These are phyloP conservation scores for Lasioglossum lativentre DNA, from an alignment of 2,888 invertebrate species.

Conservation along the genomic window DNA sequence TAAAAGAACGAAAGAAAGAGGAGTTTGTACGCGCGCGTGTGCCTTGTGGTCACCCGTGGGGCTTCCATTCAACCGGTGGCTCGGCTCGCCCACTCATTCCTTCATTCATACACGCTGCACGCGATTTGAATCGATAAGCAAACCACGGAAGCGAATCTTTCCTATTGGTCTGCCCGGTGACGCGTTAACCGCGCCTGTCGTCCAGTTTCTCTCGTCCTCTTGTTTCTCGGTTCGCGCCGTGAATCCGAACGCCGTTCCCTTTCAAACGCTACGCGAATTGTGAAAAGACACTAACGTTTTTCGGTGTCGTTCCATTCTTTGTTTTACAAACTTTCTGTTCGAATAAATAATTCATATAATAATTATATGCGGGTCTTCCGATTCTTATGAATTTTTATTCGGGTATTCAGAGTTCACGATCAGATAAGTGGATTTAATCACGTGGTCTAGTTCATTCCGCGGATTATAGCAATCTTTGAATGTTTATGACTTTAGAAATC, in stretches of 20 bases:
- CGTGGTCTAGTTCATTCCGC: background rate
- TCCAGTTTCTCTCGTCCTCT: conserved; percentile 11
- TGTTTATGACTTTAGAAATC: background rate
- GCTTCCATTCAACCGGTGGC: conserved; percentile 83
- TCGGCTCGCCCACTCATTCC: conserved; percentile 82
- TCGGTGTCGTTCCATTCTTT: background rate
- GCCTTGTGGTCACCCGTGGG: conserved; percentile 78
- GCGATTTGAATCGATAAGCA: conserved; percentile 84
- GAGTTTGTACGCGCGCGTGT: conserved; percentile 67
- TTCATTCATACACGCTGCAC: conserved; percentile 83
- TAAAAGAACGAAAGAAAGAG: conserved; percentile 55
- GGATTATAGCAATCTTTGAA: background rate
- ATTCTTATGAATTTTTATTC: background rate
- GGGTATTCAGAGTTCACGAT: background rate
- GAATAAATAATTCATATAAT: too few species aligned
- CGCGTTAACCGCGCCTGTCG: conserved; percentile 41
- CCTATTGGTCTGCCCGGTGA: conserved; percentile 44
- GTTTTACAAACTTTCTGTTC: background rate
- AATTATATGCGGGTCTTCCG: too few species aligned
- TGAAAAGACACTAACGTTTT: background rate
- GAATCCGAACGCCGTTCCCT: background rate
- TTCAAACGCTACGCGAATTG: background rate
- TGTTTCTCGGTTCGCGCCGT: background rate
- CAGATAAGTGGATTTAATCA: background rate
- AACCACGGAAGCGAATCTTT: conserved; percentile 72